Base-by-base conservation (phyloP, 1,140 invertebrate species). In the Augochlora pura region DNA sequence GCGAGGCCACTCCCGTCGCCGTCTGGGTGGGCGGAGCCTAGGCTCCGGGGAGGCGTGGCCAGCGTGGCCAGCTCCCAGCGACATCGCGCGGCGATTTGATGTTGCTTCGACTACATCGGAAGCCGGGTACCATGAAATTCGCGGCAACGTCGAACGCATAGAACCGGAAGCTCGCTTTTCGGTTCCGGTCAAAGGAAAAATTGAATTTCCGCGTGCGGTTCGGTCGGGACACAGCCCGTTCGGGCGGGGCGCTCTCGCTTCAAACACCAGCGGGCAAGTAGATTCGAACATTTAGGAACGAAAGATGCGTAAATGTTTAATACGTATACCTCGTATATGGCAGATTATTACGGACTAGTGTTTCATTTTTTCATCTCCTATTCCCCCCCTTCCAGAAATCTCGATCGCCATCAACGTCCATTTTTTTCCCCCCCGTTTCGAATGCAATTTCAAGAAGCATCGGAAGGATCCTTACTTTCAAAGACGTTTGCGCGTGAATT, bases 321-420 rank as follows among this genome's bases (percentile, higher is more conserved):
- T 77, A 82, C 80, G 78, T 86, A 86, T 87, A 87, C 81, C 75
- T 87, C 67, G 59, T 86, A 82, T 85, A 89, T 89, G 88, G 88
- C 86, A 87, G 85, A 86, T 73, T 80, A 84, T 88, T 81, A 79
- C 85, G 86, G 87, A 89, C 87, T 89, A 89, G 87, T 88, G 75
- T 75, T 76, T 79, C 60, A 21, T 82, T 82, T 32, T 57, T 69
- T 16, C 8, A 57, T 59, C 63, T 65, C 38, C 23, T 52, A 49
- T 69, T 63, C 32, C 32, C 4, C 32, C 32, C 32, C 32, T 57
- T 32, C 80, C 76, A 21, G 77, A 77, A 64, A 77, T 32, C 57
- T 85, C 46, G 64, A 86, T 76, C 69, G 42, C 57, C 49, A 46
- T 68, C 67, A 62, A 74, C 67, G 52, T 67, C 39, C 32, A n/a